Evolutionary conservation across 2,888 invertebrate species (phyloP), one percentile per base, ranked within the genome.

Genomic region (Orchesella flavescens): DNA sequence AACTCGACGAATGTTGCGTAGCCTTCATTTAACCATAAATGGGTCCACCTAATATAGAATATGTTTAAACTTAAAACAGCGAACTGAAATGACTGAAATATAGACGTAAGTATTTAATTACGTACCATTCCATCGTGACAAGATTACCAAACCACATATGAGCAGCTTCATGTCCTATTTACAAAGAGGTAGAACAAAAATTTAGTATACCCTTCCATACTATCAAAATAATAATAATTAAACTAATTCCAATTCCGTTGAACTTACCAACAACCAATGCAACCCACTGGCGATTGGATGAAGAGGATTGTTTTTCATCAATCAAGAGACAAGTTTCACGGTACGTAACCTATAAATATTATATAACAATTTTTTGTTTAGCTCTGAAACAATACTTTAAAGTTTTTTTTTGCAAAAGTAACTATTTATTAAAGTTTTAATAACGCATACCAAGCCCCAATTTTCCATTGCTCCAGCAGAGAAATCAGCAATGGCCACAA

Each of bases 111-210:
- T 44, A 44, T 9, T 34, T 34, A 49, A 49, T 7, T 2, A n/a
- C n/a, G 49, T 49, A 98, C 97, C 97, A 97, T 90, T 97, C 96
- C 97, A 98, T 98, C 24, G 98, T 98, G 0, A 98, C 98, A 65
- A 98, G 92, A 90, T 98, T 98, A 9, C 98, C 99, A 91, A 99
- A 99, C 98, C 99, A 99, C 90, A 98, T 97, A 91, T 99, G 98
- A 4, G 98, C 98, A 71, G 98, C 91, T 90, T 99, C 98, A 90
- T 99, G 98, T 9, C 59, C 23, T 10, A n/a, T n/a, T n/a, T n/a
- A n/a, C n/a, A n/a, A n/a, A n/a, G n/a, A n/a, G n/a, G n/a, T 55
- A n/a, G 55, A 10, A 55, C 5, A 65, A 24, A 17, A 49, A 75
- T 49, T n/a, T 5, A 17, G 43, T 34, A 43, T 34, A 34, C n/a